Evolutionary conservation across 2,888 invertebrate species (phyloP).

Genomic region (Hemistola chrysoprasaria): DNA sequence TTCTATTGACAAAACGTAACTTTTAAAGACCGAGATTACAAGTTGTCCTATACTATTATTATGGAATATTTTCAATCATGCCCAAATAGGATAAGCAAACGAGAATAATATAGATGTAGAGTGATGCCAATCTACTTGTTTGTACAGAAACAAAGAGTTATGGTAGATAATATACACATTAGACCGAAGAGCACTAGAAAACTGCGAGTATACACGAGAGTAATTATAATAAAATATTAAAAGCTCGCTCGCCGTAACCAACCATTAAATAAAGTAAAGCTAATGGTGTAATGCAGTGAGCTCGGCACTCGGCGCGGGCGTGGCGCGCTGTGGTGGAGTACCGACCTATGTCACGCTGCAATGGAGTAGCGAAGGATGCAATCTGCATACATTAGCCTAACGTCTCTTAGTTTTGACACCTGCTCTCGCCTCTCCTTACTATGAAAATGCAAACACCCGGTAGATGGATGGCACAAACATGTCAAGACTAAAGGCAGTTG

Average conservation of each 20-base stretch:
- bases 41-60: too few relatives aligned
- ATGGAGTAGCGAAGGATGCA: conserved; percentile 65
- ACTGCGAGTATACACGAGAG: conserved; percentile 23
- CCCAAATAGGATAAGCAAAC: too few relatives aligned
- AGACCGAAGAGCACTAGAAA: conserved; percentile 23
- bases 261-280: conserved; percentile 60
- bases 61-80: too few relatives aligned
- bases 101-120: too few relatives aligned
- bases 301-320: conserved; percentile 17
- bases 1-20: too few relatives aligned
- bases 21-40: too few relatives aligned
- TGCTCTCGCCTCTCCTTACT: conserved; percentile 54
- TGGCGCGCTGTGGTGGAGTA: conserved; percentile 24
- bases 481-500: conserved; percentile 63
- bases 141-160: conserved; percentile 17
- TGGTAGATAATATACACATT: conserved; percentile 12
- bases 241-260: conserved; percentile 33
- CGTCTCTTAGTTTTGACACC: conserved; percentile 79
- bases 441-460: conserved; percentile 49
- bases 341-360: conserved; percentile 31
- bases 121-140: too few relatives aligned
- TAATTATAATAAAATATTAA: conserved; percentile 34
- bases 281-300: conserved; percentile 55
- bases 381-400: conserved; percentile 81
- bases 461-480: conserved; percentile 73